Conservation (phyloP, 2,888 invertebrate species). For the Balanococcus diminutus region DNA sequence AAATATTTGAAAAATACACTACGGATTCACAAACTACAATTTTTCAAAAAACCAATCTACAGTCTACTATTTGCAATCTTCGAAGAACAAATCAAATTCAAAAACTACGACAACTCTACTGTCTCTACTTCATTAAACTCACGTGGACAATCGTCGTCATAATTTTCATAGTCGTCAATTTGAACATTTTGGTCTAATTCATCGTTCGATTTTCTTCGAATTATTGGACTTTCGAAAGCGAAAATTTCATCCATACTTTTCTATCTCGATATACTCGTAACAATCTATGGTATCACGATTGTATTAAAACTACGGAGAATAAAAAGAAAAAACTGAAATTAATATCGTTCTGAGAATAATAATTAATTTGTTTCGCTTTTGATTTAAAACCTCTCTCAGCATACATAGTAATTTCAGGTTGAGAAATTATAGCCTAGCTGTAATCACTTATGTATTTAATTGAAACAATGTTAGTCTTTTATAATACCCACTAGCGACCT, state of each 20-base stretch:
- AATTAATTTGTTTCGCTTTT: background rate
- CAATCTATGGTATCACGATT: background rate
- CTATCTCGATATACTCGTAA: background rate
- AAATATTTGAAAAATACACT: background rate
- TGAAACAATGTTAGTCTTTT: conserved; percentile 10
- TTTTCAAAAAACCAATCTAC: background rate
- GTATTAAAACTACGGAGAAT: background rate
- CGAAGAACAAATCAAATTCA: background rate
- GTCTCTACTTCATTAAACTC: background rate
- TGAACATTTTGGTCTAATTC: too few relatives aligned
- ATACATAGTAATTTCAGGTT: background rate
- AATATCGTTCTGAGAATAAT: background rate
- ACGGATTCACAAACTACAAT: background rate
- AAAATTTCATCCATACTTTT: background rate
- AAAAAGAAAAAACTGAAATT: background rate
- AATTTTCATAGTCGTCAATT: too few relatives aligned
- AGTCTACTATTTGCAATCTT: background rate
- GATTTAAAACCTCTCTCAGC: background rate
- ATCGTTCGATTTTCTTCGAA: too few relatives aligned
- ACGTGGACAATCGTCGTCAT: background rate
- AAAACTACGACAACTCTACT: background rate
- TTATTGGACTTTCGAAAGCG: background rate
- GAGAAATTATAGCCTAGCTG: background rate
- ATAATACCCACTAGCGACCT: background rate
- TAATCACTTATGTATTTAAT: background rate